phyloP scores from a whole-genome alignment of 37 sponge, comb jelly and placozoan species.

The Sycon ciliatum region DNA sequence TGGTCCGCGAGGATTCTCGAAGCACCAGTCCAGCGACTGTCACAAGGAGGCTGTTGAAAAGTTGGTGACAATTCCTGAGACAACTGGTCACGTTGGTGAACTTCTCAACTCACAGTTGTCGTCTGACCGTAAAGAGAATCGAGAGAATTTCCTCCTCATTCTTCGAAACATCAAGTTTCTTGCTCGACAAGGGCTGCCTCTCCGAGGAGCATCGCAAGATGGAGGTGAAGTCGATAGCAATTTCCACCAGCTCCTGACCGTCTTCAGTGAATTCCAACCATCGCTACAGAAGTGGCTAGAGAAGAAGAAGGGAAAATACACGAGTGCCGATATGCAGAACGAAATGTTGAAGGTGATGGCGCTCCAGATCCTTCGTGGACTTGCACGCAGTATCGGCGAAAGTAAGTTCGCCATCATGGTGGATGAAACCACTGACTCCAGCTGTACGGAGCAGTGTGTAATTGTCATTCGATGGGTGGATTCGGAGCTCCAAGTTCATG shows the following conservation, averaged over 20 bases:
- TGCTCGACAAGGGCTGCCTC: too few species aligned
- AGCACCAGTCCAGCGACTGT: too few species aligned
- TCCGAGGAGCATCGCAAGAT: conserved; percentile 13
- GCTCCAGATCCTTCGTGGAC: background rate
- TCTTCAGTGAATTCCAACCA: background rate
- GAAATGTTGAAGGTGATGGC: conserved; percentile 13
- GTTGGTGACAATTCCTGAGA: too few species aligned
- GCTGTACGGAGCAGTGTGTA: conserved; percentile 42
- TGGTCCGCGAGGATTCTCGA: too few species aligned
- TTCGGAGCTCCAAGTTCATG: conserved; percentile 41
- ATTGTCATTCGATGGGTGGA: conserved; percentile 43
- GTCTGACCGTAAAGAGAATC: too few species aligned
- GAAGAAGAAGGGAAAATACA: background rate
- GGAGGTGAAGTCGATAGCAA: conserved; percentile 1
- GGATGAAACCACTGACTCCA: conserved; percentile 48
- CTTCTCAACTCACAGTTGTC: too few species aligned
- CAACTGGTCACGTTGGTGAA: too few species aligned
- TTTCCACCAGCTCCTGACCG: conserved; percentile 2
- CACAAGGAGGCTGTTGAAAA: too few species aligned
- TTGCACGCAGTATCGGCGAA: background rate
- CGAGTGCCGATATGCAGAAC: background rate
- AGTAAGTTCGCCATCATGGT: conserved; percentile 25
- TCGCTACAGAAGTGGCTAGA: background rate
- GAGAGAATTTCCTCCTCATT: too few species aligned
- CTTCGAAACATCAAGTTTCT: too few species aligned